These are phyloP conservation scores for Hofmannophila pseudospretella DNA, from an alignment of 2,888 invertebrate species.

Conservation along the genomic window DNA sequence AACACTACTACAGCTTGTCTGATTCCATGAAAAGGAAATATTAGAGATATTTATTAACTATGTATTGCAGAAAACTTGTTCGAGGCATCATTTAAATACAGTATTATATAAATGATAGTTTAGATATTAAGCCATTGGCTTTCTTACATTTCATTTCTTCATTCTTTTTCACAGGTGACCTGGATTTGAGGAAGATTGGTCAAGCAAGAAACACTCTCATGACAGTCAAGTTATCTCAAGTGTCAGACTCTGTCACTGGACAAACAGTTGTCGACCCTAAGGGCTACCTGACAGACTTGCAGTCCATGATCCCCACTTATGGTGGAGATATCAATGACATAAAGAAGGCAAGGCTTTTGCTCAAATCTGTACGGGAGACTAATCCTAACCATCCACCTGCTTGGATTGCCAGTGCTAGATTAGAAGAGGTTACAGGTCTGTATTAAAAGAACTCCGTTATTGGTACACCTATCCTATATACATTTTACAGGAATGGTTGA, in stretches of 20 bases:
- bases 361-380: constrained; percentile 97
- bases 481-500: too few species aligned
- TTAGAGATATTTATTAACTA: too few species aligned
- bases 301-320: constrained; percentile 99
- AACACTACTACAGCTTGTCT: too few species aligned
- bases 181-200: constrained; percentile 98
- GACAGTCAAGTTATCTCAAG: constrained; percentile 98
- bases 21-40: too few species aligned
- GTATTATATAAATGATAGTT: too few species aligned
- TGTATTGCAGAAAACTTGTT: too few species aligned
- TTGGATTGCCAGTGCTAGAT: constrained; percentile 98
- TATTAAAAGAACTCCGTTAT: too few species aligned
- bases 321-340: constrained; percentile 99
- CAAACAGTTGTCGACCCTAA: constrained; percentile 99
- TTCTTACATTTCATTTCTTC: too few species aligned
- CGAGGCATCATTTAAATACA: too few species aligned
- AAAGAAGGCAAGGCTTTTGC: constrained; percentile 94
- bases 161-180: constrained; percentile 78
- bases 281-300: constrained; percentile 99
- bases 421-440: constrained; percentile 98
- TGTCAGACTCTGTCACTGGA: constrained; percentile 98
- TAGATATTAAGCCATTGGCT: too few species aligned
- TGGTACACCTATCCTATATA: too few species aligned
- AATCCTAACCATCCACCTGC: constrained; percentile 99
- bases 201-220: constrained; percentile 99